A percentile compares a stretch with the other conserved stretches of the same genome.
Conservation (phyloP, 2,888 invertebrate species). For the Chloroclystis v-ata region DNA sequence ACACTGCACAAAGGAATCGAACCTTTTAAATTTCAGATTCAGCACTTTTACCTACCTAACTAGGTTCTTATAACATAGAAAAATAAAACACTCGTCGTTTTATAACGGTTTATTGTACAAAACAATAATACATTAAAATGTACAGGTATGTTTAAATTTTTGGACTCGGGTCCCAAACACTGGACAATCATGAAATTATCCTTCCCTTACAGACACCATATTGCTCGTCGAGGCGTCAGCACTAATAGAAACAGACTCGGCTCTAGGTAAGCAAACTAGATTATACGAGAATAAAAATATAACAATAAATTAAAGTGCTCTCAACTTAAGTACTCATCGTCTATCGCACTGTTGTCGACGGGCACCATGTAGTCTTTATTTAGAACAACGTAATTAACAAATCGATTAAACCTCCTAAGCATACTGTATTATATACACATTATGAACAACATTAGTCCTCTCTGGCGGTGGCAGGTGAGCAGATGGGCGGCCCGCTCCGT, state of each 20-base stretch:
- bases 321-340: conserved; percentile 77
- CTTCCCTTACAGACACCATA: conserved; percentile 77
- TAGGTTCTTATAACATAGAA: neutral
- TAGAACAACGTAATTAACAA: conserved; percentile 76
- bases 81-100: conserved; percentile 65
- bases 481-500: conserved; percentile 35
- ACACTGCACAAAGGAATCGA: too few relatives aligned
- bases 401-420: conserved; percentile 76
- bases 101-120: conserved; percentile 80
- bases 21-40: too few relatives aligned
- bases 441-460: conserved; percentile 72
- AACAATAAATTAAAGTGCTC: conserved; percentile 76
- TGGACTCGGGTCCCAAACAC: conserved; percentile 76
- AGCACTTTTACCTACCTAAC: too few relatives aligned
- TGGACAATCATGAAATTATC: conserved; percentile 72
- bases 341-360: conserved; percentile 77
- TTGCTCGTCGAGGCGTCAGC: conserved; percentile 78
- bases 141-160: conserved; percentile 79
- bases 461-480: conserved; percentile 58
- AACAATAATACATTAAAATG: conserved; percentile 80
- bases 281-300: conserved; percentile 72
- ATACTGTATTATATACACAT: conserved; percentile 78
- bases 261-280: conserved; percentile 77
- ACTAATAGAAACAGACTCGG: conserved; percentile 75
- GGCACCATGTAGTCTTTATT: conserved; percentile 77